These are phyloP conservation scores for Archegozetes longisetosus DNA, from an alignment of 1,140 invertebrate species.

Conservation along the genomic window DNA sequence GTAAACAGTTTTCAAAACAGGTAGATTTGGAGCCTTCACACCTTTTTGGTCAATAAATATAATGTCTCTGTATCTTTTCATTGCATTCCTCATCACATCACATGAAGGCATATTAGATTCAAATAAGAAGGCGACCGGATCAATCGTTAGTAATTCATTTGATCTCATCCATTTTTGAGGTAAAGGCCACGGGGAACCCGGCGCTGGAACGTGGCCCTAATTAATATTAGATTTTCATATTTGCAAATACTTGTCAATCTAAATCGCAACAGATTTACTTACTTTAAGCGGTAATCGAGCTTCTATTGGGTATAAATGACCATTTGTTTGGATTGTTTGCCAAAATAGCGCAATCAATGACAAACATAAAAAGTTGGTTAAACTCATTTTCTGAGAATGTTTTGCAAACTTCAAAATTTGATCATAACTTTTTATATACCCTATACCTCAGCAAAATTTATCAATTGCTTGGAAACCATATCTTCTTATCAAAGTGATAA, in stretches of 20 bases:
- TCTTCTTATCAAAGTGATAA: too few relatives aligned
- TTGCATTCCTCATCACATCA: slow-evolving; percentile 3
- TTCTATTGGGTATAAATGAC: slow-evolving; percentile 6
- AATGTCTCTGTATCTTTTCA: slow-evolving; percentile 15
- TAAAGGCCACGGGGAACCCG: slow-evolving; percentile 4
- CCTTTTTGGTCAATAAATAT: slow-evolving; percentile 8
- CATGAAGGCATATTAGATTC: slow-evolving; percentile 1
- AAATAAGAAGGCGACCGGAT: neutral
- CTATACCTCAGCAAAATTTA: too few relatives aligned
- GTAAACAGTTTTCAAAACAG: neutral
- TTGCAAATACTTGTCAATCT: too few relatives aligned
- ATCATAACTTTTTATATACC: too few relatives aligned
- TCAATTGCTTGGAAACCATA: too few relatives aligned
- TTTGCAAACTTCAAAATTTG: too few relatives aligned
- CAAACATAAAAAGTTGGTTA: too few relatives aligned
- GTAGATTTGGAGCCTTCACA: neutral
- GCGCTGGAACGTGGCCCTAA: neutral
- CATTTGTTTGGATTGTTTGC: neutral
- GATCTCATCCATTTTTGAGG: neutral
- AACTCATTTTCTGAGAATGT: too few relatives aligned
- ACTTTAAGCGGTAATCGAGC: slow-evolving; percentile 2
- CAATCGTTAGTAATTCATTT: neutral
- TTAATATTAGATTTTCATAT: neutral
- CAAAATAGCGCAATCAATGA: neutral
- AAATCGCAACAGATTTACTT: too few relatives aligned